These are phyloP conservation scores for Jaculus jaculus DNA, from an alignment of 2,113 vertebrate species.

Conservation along the genomic window DNA sequence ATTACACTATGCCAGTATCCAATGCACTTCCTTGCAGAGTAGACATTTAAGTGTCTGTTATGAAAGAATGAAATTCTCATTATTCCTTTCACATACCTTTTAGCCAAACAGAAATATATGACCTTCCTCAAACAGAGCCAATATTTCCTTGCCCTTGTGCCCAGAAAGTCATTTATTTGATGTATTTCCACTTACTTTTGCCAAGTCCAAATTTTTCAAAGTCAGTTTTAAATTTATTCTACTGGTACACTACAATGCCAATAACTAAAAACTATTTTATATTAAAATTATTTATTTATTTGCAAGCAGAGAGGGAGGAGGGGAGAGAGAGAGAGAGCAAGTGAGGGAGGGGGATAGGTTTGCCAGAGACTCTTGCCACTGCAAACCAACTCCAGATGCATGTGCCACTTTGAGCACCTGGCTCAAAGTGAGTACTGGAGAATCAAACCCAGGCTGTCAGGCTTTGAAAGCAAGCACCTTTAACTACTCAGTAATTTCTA, in stretches of 20 bases:
- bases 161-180: constrained; percentile 16
- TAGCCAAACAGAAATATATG: constrained; percentile 21
- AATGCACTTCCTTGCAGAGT: not conserved
- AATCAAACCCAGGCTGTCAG: no score
- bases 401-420: not conserved
- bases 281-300: no score
- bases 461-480: no score
- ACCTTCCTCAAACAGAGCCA: not conserved
- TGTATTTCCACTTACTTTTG: not conserved
- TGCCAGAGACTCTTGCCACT: no score
- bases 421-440: no score
- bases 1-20: not conserved
- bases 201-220: constrained; percentile 28
- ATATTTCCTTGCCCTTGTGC: not conserved
- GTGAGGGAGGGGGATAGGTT: no score
- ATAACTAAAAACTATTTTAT: not conserved
- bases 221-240: constrained; percentile 15
- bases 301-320: no score
- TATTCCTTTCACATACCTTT: not conserved
- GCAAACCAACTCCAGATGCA: not conserved
- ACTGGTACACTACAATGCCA: not conserved
- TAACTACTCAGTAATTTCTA: no score
- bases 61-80: constrained; percentile 27
- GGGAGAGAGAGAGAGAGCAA: not conserved
- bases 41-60: constrained; percentile 11